Conservation (phyloP, 2,797 vertebrate species). For the Poliocrania exsul region DNA sequence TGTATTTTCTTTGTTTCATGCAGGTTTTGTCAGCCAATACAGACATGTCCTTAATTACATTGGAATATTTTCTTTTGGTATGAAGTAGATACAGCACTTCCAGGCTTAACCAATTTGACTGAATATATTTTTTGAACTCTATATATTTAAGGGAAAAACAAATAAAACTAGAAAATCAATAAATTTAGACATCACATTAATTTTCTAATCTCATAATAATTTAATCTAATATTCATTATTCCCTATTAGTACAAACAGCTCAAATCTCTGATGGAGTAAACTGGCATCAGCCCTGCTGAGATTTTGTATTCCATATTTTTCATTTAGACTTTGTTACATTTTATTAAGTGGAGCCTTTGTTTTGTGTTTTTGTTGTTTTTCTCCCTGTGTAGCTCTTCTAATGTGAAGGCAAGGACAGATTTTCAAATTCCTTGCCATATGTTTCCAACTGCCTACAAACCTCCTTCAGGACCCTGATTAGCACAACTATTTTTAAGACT, state of each 20-base stretch:
- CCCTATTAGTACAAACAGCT: background rate
- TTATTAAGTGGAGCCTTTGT: background rate
- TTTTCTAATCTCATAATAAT: background rate
- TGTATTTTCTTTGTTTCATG: background rate
- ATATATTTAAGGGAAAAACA: background rate
- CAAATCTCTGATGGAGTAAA: background rate
- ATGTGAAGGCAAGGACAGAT: background rate
- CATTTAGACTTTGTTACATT: background rate
- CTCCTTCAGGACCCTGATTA: background rate
- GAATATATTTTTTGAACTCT: background rate
- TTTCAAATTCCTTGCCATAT: background rate
- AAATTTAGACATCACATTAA: background rate
- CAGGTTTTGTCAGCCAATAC: background rate
- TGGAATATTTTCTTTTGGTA: background rate
- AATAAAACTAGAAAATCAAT: background rate
- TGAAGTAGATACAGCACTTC: background rate
- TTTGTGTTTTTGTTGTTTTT: background rate
- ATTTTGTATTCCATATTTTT: background rate
- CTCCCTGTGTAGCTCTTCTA: background rate
- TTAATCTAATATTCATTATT: background rate
- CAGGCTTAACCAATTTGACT: background rate
- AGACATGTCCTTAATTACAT: background rate
- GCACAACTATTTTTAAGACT: background rate
- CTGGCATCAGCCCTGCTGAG: background rate
- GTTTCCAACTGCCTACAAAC: background rate